These are phyloP conservation scores for Diplogasteroides magnus DNA, from an alignment of 1,140 invertebrate genomes.

Conservation along the genomic window DNA sequence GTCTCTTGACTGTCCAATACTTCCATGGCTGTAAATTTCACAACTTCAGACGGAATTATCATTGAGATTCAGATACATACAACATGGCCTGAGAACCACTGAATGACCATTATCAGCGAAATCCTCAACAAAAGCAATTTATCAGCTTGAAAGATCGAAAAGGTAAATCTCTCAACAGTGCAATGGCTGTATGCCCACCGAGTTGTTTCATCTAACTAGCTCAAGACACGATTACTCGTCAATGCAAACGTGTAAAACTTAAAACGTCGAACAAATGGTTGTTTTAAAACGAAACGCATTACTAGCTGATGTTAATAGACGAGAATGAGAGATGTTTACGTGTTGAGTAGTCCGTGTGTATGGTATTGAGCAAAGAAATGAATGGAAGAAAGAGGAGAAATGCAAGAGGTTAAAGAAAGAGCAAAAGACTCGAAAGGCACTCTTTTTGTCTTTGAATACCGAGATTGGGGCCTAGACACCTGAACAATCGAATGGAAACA, in stretches of 20 bases:
- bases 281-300: conserved; percentile 1
- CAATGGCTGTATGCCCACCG: conserved; percentile 5
- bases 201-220: conserved; percentile 3
- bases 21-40: conserved; percentile 14
- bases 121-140: not conserved
- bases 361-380: not conserved
- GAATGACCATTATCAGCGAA: not conserved
- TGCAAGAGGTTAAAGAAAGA: not conserved
- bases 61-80: not conserved
- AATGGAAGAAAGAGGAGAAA: not conserved
- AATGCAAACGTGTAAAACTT: not conserved
- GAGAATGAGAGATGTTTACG: conserved; percentile 13
- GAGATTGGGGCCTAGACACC: conserved; percentile 1
- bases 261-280: not conserved
- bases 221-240: conserved; percentile 13
- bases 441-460: conserved; percentile 4
- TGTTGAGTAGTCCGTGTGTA: conserved; percentile 5
- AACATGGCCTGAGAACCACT: not conserved
- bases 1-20: conserved; percentile 14
- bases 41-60: not conserved
- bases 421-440: conserved; percentile 2
- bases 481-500: not conserved
- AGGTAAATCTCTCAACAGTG: conserved; percentile 7
- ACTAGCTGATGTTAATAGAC: not conserved
- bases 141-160: conserved; percentile 2